These are phyloP conservation scores for Brachyrhaphis roseni DNA, from an alignment of 2,797 vertebrate genomes.

Conservation along the genomic window DNA sequence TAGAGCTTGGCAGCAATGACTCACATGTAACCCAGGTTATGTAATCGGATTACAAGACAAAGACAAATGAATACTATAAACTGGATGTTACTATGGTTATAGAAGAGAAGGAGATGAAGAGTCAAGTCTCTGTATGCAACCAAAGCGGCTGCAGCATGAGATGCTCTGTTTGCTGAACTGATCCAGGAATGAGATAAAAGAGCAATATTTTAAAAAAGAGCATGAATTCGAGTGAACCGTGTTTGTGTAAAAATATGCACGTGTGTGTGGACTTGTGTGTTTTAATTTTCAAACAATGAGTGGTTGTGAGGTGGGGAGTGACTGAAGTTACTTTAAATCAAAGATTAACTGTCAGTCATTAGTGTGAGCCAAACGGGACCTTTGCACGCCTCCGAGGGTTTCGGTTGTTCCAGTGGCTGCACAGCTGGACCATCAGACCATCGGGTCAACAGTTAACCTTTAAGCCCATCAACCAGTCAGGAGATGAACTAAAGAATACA, in stretches of 20 bases:
- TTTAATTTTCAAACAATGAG: not conserved
- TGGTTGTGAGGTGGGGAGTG: not conserved
- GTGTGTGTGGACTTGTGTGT: not conserved
- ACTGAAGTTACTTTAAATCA: constrained; percentile 48
- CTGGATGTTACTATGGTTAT: not conserved
- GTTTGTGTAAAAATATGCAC: not conserved
- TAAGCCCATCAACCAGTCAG: constrained; percentile 40
- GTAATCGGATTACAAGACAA: constrained; percentile 2
- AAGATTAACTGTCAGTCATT: constrained; percentile 68
- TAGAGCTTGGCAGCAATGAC: not conserved
- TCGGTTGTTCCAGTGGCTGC: constrained; percentile 55
- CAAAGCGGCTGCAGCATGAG: not conserved
- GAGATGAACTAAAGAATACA: constrained; percentile 11
- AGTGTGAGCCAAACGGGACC: constrained; percentile 42
- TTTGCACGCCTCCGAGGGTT: constrained; percentile 19
- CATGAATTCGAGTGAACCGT: not conserved
- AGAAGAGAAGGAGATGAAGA: not conserved
- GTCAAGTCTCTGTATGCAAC: not conserved
- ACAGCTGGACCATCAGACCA: constrained; percentile 28
- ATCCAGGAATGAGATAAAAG: not conserved
- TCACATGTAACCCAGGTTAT: not conserved
- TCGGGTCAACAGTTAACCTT: constrained; percentile 65
- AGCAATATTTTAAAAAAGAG: not conserved
- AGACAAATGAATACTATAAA: not conserved
- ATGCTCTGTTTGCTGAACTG: not conserved